These are phyloP conservation scores for Idaea biselata DNA, from an alignment of 2,888 invertebrate genomes.

Conservation along the genomic window DNA sequence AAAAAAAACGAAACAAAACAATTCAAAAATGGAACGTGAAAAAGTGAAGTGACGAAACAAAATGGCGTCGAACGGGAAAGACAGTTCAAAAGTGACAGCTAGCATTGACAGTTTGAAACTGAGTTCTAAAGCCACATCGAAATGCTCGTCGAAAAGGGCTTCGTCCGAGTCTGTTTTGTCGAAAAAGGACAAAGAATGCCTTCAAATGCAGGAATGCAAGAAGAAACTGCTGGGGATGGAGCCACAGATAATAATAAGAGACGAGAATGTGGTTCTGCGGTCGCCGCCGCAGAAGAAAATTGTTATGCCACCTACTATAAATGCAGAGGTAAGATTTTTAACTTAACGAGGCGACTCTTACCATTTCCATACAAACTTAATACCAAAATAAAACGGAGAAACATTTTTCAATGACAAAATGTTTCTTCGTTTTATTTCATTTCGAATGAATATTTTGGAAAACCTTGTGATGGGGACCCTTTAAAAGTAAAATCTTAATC, in stretches of 20 bases:
- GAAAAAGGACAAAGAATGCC: conserved; percentile 68
- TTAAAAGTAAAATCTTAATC: too few species aligned
- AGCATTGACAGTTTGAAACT: conserved; percentile 74
- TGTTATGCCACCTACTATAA: conserved; percentile 70
- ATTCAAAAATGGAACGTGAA: conserved; percentile 14
- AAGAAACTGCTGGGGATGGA: conserved; percentile 73
- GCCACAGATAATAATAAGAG: conserved; percentile 72
- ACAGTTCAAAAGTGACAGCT: conserved; percentile 66
- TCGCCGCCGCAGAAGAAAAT: conserved; percentile 78
- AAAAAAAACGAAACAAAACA: background rate
- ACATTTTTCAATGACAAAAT: too few species aligned
- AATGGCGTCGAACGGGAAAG: conserved; percentile 73
- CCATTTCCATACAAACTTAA: too few species aligned
- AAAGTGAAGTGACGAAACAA: conserved; percentile 24
- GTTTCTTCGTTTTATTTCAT: too few species aligned
- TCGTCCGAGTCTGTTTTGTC: conserved; percentile 75
- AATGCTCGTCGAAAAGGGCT: conserved; percentile 69
- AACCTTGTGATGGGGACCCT: too few species aligned
- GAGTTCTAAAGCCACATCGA: conserved; percentile 68
- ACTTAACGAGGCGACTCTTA: background rate
- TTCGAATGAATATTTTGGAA: too few species aligned
- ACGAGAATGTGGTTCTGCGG: conserved; percentile 69
- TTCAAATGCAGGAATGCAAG: conserved; percentile 76
- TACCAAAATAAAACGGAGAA: too few species aligned
- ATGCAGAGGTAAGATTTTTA: conserved; percentile 63